Conservation (phyloP, 2,797 vertebrate species). For the Argya squamiceps region DNA sequence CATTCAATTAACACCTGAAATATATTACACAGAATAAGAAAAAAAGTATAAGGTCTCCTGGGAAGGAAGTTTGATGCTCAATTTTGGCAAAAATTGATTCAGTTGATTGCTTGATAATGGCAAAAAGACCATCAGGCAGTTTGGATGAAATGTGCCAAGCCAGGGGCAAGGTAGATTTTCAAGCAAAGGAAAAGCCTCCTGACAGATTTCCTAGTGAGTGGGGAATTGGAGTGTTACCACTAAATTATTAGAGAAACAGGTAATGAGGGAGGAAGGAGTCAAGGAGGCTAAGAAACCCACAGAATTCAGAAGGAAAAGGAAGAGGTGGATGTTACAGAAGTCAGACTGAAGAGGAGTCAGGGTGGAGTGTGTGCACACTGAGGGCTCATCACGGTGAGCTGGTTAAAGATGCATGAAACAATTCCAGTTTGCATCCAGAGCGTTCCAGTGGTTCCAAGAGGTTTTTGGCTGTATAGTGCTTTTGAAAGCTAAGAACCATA, state of each 20-base stretch:
- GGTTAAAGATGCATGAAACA: background rate
- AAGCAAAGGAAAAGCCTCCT: background rate
- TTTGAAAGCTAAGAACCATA: background rate
- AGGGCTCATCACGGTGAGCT: background rate
- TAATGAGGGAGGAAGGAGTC: background rate
- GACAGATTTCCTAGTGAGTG: background rate
- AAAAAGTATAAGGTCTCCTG: background rate
- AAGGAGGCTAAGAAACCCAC: background rate
- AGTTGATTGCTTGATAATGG: background rate
- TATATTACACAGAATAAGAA: background rate
- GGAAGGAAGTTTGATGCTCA: background rate
- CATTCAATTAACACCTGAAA: background rate
- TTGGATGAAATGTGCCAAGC: slow-evolving; percentile 75
- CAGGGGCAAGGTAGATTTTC: slow-evolving; percentile 76
- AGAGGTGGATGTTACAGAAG: background rate
- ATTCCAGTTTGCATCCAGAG: background rate
- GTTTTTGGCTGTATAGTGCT: background rate
- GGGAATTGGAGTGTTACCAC: background rate
- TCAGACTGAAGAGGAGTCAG: background rate
- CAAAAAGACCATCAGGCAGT: background rate
- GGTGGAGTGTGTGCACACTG: background rate
- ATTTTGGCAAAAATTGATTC: background rate
- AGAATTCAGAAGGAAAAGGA: background rate
- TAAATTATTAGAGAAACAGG: slow-evolving; percentile 3
- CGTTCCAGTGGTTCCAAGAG: background rate